Conservation (phyloP, 2,888 invertebrate species). For the Lutraria lutraria region DNA sequence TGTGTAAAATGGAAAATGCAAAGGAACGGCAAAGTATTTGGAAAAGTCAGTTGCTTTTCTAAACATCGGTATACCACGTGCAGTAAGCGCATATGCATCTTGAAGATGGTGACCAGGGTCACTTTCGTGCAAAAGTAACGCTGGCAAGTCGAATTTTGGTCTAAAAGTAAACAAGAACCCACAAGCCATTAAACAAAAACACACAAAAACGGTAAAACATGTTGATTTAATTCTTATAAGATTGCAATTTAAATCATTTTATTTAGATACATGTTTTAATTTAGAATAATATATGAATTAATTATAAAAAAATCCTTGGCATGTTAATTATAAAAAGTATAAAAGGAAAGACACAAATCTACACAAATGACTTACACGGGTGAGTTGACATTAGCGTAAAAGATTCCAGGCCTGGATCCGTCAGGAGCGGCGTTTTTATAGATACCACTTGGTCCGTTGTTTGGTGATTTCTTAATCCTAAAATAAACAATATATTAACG, state of each 20-base stretch:
- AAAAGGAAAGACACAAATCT: too few relatives aligned
- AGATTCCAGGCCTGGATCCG: slow-evolving; percentile 70
- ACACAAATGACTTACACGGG: slow-evolving; percentile 27
- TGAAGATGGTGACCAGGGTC: slow-evolving; percentile 69
- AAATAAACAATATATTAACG: background rate
- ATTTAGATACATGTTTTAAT: too few relatives aligned
- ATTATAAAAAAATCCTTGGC: too few relatives aligned
- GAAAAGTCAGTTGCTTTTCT: slow-evolving; percentile 60
- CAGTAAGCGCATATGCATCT: slow-evolving; percentile 58
- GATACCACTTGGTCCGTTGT: slow-evolving; percentile 69
- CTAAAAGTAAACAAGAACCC: slow-evolving; percentile 34
- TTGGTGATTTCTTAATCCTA: slow-evolving; percentile 67
- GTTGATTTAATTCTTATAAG: too few relatives aligned
- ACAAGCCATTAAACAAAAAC: too few relatives aligned
- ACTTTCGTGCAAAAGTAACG: slow-evolving; percentile 65
- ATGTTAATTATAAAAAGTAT: too few relatives aligned
- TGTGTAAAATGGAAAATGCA: slow-evolving; percentile 66
- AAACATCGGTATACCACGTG: slow-evolving; percentile 56
- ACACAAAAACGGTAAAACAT: too few relatives aligned
- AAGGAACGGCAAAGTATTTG: slow-evolving; percentile 61
- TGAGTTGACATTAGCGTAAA: slow-evolving; percentile 66
- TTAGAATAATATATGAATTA: too few relatives aligned
- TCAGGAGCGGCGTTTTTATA: slow-evolving; percentile 72
- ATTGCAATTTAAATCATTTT: too few relatives aligned
- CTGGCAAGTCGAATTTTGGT: slow-evolving; percentile 52